These are phyloP conservation scores for Marmota monax DNA, from an alignment of 2,113 vertebrate genomes.

Conservation along the genomic window DNA sequence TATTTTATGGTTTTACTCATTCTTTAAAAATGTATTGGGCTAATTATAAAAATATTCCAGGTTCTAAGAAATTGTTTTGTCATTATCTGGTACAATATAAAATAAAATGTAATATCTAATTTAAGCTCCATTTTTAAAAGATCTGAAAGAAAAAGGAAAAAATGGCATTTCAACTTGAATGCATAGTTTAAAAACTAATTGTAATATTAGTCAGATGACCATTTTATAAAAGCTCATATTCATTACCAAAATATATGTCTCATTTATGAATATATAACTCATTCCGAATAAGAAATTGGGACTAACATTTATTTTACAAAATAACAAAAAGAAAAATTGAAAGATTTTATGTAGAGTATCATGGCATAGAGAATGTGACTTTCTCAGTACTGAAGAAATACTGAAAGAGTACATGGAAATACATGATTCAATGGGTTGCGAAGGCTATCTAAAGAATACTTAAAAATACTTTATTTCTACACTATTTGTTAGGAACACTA, in stretches of 20 bases:
- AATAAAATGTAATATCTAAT: conserved; percentile 22
- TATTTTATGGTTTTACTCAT: neutral
- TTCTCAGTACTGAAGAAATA: neutral
- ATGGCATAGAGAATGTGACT: neutral
- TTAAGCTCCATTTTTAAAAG: conserved; percentile 25
- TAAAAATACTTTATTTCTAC: conserved; percentile 16
- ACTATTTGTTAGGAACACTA: neutral
- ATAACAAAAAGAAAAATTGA: neutral
- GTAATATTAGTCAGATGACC: neutral
- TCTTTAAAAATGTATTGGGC: neutral
- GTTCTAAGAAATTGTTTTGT: conserved; percentile 41
- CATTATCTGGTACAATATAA: conserved; percentile 13
- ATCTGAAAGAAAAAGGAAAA: neutral
- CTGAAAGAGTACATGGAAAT: too few species aligned
- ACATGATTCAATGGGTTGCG: neutral
- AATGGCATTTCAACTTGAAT: neutral
- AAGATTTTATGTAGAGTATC: neutral
- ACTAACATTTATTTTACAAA: neutral
- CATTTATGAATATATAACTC: conserved; percentile 1
- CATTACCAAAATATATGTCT: neutral
- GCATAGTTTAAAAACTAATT: conserved; percentile 31
- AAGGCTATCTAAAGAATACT: neutral
- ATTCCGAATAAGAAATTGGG: neutral
- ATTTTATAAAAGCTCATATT: neutral
- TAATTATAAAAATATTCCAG: conserved; percentile 26